Evolutionary conservation across 1,140 invertebrate species (phyloP).

Genomic region (Drosophila carrolli): DNA sequence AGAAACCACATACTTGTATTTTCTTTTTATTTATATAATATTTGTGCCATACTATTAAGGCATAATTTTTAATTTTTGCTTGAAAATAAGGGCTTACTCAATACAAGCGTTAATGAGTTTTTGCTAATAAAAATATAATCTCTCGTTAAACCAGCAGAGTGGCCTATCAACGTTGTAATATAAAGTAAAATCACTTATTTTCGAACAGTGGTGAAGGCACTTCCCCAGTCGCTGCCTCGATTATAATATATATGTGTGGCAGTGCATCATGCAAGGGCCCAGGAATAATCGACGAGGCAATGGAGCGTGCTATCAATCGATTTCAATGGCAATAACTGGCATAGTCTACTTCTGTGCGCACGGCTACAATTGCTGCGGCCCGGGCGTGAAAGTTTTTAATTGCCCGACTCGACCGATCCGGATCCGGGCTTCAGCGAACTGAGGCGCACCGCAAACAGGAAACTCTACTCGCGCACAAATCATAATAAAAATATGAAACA

Average conservation of each 20-base stretch:
- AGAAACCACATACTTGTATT: too few relatives aligned
- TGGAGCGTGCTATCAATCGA: constrained; percentile 49
- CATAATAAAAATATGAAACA: constrained; percentile 53
- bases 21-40: too few relatives aligned
- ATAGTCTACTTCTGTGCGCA: constrained; percentile 55
- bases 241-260: constrained; percentile 20
- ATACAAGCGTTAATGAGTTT: too few relatives aligned
- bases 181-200: background rate
- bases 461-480: constrained; percentile 42
- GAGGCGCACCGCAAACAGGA: constrained; percentile 46
- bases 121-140: too few relatives aligned
- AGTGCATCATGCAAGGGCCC: constrained; percentile 16
- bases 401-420: constrained; percentile 27
- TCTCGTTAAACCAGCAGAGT: too few relatives aligned
- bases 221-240: background rate
- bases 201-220: background rate
- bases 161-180: too few relatives aligned
- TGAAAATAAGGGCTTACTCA: too few relatives aligned
- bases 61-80: too few relatives aligned
- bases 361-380: constrained; percentile 35
- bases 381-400: constrained; percentile 55
- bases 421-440: constrained; percentile 22
- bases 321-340: constrained; percentile 46
- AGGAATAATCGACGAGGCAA: constrained; percentile 45
- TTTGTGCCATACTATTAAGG: too few relatives aligned